These are phyloP conservation scores for Chromis chromis DNA, from an alignment of 2,797 vertebrate genomes.

Conservation along the genomic window DNA sequence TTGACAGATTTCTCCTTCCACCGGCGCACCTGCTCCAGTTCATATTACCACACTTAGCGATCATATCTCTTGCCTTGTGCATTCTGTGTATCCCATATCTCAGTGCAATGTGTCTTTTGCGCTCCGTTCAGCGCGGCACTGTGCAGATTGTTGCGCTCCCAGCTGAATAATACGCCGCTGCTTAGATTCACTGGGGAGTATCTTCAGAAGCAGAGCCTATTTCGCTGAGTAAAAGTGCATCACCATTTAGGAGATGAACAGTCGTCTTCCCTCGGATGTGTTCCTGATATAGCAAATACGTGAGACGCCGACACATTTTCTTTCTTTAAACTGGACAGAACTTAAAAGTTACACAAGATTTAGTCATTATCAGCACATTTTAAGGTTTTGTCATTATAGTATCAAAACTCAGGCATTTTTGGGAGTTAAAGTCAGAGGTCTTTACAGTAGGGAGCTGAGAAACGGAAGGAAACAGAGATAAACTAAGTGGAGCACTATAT, in stretches of 20 bases:
- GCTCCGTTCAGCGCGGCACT: constrained; percentile 4
- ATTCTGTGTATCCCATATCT: constrained; percentile 39
- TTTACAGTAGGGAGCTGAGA: not conserved
- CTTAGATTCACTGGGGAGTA: constrained; percentile 22
- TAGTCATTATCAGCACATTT: constrained; percentile 19
- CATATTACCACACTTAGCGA: constrained; percentile 23
- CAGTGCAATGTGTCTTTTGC: constrained; percentile 41
- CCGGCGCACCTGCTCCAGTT: constrained; percentile 15
- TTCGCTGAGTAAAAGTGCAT: constrained; percentile 22
- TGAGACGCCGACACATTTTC: not conserved
- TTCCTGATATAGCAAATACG: constrained; percentile 34
- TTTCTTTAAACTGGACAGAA: constrained; percentile 5
- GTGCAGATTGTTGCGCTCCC: constrained; percentile 11
- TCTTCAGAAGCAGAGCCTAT: constrained; percentile 21
- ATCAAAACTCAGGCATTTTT: constrained; percentile 5
- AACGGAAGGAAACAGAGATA: constrained; percentile 5
- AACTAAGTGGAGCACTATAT: not conserved
- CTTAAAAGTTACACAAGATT: constrained; percentile 6
- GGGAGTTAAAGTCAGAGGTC: not conserved
- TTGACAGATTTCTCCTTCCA: constrained; percentile 39
- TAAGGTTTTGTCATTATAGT: not conserved
- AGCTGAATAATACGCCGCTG: constrained; percentile 27
- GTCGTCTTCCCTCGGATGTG: not conserved
- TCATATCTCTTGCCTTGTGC: constrained; percentile 27
- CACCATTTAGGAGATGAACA: constrained; percentile 35